These are phyloP conservation scores for Sisor rabdophorus DNA, from an alignment of 2,113 vertebrate genomes.

Conservation along the genomic window DNA sequence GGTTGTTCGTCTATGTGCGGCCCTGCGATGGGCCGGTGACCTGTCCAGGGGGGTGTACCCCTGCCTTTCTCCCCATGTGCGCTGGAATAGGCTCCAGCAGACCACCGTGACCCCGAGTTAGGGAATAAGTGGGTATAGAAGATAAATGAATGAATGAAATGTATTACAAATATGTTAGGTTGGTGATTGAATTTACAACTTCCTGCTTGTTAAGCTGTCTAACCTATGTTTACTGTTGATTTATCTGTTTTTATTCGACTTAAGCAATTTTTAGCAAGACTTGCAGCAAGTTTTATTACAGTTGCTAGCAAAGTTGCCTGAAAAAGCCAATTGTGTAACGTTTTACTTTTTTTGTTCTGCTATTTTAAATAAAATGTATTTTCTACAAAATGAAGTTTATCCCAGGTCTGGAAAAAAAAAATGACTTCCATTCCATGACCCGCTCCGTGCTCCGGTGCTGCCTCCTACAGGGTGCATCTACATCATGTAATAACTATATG, in stretches of 20 bases:
- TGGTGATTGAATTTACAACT: background rate
- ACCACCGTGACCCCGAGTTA: no score
- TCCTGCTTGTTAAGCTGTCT: background rate
- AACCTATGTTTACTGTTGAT: background rate
- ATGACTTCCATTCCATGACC: constrained; percentile 22
- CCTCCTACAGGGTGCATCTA: constrained; percentile 27
- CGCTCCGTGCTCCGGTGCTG: constrained; percentile 30
- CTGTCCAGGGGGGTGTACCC: no score
- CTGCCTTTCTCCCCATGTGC: no score
- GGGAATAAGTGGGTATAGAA: no score
- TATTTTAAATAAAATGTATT: background rate
- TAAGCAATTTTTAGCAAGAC: no score
- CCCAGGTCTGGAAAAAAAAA: constrained; percentile 36
- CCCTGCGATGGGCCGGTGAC: no score
- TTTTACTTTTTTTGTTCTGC: background rate
- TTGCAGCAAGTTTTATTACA: no score
- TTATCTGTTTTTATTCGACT: background rate
- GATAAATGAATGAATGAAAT: background rate
- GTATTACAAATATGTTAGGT: background rate
- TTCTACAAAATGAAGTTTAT: constrained; percentile 33
- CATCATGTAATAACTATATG: constrained; percentile 44
- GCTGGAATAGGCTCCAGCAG: no score
- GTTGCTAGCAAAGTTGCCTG: background rate
- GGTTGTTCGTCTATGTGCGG: no score
- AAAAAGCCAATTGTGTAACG: no score